Evolutionary conservation across 1,140 invertebrate species (phyloP).

Genomic region (Drosophila pallidifrons): DNA sequence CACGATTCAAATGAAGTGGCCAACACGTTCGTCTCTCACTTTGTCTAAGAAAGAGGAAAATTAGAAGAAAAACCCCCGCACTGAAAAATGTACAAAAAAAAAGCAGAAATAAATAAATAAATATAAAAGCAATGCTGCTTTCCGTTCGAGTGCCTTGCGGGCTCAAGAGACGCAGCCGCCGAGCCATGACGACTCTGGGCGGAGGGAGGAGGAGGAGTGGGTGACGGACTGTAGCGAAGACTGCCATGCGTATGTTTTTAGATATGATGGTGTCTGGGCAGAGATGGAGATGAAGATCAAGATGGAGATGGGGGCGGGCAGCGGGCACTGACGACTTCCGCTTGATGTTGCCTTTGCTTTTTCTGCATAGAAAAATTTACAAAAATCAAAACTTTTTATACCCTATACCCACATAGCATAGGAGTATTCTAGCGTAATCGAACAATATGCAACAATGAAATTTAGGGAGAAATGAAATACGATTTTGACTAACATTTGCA

Average conservation of each 20-base stretch:
- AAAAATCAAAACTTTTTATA: slow-evolving; percentile 31
- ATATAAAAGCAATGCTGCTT: slow-evolving; percentile 56
- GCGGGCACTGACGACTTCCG: slow-evolving; percentile 50
- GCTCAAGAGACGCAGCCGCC: slow-evolving; percentile 56
- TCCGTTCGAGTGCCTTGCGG: slow-evolving; percentile 58
- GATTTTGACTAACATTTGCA: too few relatives aligned
- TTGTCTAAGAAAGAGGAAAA: slow-evolving; percentile 20
- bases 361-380: slow-evolving; percentile 44
- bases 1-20: slow-evolving; percentile 70
- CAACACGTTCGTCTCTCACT: neutral
- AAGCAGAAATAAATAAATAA: slow-evolving; percentile 19
- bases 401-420: neutral
- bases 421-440: too few relatives aligned
- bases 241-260: neutral
- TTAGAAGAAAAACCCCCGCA: neutral
- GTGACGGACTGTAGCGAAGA: neutral
- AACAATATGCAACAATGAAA: too few relatives aligned
- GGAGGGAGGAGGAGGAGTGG: neutral
- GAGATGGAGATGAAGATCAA: neutral
- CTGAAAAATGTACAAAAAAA: slow-evolving; percentile 17
- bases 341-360: slow-evolving; percentile 8
- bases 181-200: slow-evolving; percentile 60
- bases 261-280: neutral
- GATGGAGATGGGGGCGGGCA: neutral
- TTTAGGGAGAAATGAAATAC: too few relatives aligned